Base-by-base conservation (phyloP, 2,113 vertebrate species). In the Cyphotilapia sp. region DNA sequence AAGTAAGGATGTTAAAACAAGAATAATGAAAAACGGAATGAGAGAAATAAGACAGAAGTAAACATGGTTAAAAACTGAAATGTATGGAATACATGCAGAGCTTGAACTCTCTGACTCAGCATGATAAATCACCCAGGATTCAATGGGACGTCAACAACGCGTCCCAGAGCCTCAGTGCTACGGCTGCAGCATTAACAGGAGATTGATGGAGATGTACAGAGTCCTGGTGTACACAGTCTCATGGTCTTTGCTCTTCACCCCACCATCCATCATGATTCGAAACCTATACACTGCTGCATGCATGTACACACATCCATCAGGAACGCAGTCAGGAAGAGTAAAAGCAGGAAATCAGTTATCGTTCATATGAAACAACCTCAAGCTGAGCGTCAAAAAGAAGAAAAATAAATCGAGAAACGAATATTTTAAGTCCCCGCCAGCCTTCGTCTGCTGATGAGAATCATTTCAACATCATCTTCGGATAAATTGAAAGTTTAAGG, bases 71-170 rank as follows among this genome's bases (percentile, higher is more conserved):
- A 82, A 86, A 82, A 82, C 83, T 5, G 66, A 80, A 91, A 89
- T 53, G 82, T 31, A 16, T 29, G 85, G 85, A 38, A 17, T 6
- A 71, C 88, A 85, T 31, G 49, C 81, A 27, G 85, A 53, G 17
- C 86, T 71, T 84, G 87, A 91, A 87, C 87, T 80, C 22, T 12
- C 33, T 17, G 85, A 53, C 86, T 80, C 76, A 22, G 85, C 91
- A 78, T 93, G 92, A 95, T 91, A 54, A 89, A 94, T 93, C 81
- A 94, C 90, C 92, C 89, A 88, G 86, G 88, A 94, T 93, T 92
- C 91, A 90, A 81, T 81, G 92, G 90, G 89, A 90, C 83, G 80
- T 94, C 92, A 85, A 83, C 90, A 87, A 51, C 80, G 87, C 45
- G 82, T 92, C 92, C 93, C 91, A 59, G 81, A 91, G 91, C 85